phyloP scores from a whole-genome alignment of 2,797 vertebrate genomes.

The Microctenopoma steveboyesi region DNA sequence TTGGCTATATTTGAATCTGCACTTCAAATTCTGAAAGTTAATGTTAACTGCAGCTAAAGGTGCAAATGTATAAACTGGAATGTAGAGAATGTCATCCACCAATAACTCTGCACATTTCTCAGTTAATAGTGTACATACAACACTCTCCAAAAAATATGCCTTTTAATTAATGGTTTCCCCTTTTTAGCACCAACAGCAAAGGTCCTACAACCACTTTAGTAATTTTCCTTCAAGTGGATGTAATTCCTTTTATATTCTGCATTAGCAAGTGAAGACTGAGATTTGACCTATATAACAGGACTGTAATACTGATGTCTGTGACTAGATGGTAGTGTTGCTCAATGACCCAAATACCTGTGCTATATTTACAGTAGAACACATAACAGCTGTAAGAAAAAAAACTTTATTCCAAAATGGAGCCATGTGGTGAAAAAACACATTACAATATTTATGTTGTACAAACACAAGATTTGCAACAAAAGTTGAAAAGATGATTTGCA shows the following conservation, averaged over 20 bases:
- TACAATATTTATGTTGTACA: conserved; percentile 56
- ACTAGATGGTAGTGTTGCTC: conserved; percentile 45
- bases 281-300: conserved; percentile 61
- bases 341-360: conserved; percentile 27
- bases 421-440: conserved; percentile 28
- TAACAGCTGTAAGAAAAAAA: conserved; percentile 42
- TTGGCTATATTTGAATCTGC: too few relatives aligned
- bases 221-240: neutral
- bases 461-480: conserved; percentile 26
- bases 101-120: too few relatives aligned
- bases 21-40: neutral
- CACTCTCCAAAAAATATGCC: too few relatives aligned
- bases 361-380: neutral
- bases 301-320: conserved; percentile 19
- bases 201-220: accelerated
- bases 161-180: too few relatives aligned
- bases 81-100: too few relatives aligned
- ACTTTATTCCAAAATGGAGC: conserved; percentile 69
- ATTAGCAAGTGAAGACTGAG: neutral
- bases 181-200: too few relatives aligned
- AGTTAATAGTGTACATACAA: too few relatives aligned
- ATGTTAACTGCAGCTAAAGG: neutral
- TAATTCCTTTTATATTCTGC: neutral
- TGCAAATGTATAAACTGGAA: too few relatives aligned
- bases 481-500: conserved; percentile 9